These are phyloP conservation scores for Trisateles emortualis DNA, from an alignment of 2,888 invertebrate genomes.

Conservation along the genomic window DNA sequence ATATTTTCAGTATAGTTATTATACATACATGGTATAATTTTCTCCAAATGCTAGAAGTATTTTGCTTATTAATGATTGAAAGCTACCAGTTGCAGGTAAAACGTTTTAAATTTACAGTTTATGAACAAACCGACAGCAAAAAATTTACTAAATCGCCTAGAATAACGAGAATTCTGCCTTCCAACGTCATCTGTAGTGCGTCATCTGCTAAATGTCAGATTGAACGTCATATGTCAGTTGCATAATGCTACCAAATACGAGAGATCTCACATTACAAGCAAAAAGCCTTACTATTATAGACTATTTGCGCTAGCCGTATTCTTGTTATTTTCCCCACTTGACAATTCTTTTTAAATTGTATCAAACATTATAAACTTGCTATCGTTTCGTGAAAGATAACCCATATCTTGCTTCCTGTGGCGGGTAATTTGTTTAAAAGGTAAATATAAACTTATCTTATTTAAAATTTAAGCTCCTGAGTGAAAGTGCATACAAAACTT, in stretches of 20 bases:
- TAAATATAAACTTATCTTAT: background rate
- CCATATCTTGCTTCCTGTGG: background rate
- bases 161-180: background rate
- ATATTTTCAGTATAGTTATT: no score
- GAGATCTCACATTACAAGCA: background rate
- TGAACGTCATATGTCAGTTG: background rate
- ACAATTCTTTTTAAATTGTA: background rate
- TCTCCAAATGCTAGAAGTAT: no score
- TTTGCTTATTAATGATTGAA: no score
- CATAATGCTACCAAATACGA: background rate
- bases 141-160: background rate
- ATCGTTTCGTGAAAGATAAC: background rate
- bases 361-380: background rate
- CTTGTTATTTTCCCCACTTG: background rate
- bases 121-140: background rate
- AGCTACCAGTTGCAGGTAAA: no score
- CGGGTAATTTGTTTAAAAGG: conserved; percentile 6
- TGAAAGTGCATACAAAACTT: background rate
- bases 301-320: background rate
- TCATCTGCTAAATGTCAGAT: conserved; percentile 1
- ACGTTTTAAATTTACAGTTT: background rate
- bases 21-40: no score
- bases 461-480: background rate
- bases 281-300: background rate
- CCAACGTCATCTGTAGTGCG: conserved; percentile 3